A percentile compares a stretch with the other conserved stretches of the same genome.
These are phyloP conservation scores for Drosophila trapezifrons DNA, from an alignment of 1,140 invertebrate species.

Conservation along the genomic window DNA sequence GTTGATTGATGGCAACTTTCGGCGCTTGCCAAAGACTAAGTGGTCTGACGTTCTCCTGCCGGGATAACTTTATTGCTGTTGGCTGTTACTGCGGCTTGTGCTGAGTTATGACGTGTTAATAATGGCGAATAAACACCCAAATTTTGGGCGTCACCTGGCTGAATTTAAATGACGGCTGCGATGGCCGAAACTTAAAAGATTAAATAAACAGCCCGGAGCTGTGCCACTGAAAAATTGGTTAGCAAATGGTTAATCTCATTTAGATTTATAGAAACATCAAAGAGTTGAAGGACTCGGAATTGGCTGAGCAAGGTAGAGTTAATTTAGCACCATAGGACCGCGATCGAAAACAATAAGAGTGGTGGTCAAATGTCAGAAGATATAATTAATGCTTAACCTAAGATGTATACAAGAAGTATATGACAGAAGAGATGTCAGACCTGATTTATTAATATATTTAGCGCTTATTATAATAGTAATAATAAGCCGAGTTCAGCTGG, in stretches of 20 bases:
- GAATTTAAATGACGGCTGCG: conserved; percentile 37
- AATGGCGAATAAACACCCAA: conserved; percentile 67
- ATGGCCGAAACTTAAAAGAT: conserved; percentile 11
- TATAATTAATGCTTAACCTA: background rate
- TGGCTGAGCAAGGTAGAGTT: background rate
- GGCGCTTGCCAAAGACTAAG: conserved; percentile 40
- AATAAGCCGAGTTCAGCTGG: too few species aligned
- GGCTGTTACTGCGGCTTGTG: conserved; percentile 27
- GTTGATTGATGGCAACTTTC: conserved; percentile 64
- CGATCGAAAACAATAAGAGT: background rate
- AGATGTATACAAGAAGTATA: too few species aligned
- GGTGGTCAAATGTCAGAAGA: background rate
- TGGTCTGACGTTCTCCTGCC: conserved; percentile 37
- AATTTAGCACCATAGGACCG: too few species aligned
- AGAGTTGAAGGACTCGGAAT: background rate
- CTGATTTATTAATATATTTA: too few species aligned
- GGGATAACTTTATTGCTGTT: conserved; percentile 44
- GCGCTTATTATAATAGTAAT: too few species aligned
- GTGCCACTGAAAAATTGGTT: conserved; percentile 7
- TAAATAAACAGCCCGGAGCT: background rate
- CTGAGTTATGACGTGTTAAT: conserved; percentile 72
- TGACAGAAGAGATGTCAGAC: too few species aligned
- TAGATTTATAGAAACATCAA: background rate
- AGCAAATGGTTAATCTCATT: background rate
- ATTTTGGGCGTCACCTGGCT: conserved; percentile 51